Conservation (phyloP, 2,113 vertebrate genomes). For the Alces alces region DNA sequence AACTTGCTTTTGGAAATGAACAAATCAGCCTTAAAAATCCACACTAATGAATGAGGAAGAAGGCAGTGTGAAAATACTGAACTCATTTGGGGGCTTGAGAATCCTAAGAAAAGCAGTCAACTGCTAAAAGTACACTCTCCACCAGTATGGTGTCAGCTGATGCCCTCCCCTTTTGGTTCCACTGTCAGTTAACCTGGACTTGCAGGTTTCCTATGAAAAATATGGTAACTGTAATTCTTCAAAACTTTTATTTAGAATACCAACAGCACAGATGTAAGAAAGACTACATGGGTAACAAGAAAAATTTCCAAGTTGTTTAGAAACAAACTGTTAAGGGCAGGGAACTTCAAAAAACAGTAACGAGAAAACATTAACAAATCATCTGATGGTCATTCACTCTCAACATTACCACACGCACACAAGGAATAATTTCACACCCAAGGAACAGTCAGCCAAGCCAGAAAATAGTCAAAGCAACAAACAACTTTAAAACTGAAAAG, state of each 20-base stretch:
- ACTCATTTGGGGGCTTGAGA: background rate
- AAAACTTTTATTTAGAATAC: background rate
- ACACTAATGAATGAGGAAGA: background rate
- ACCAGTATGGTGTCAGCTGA: background rate
- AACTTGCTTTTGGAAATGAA: slow-evolving; percentile 22
- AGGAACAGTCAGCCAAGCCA: background rate
- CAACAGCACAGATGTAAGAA: background rate
- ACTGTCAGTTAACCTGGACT: background rate
- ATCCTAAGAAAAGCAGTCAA: background rate
- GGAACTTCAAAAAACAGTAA: background rate
- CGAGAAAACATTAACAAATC: background rate
- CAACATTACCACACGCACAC: background rate
- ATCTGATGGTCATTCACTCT: background rate
- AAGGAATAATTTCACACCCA: background rate
- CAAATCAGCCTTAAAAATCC: background rate
- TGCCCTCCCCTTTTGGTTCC: background rate
- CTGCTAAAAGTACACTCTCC: background rate
- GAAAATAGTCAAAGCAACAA: background rate
- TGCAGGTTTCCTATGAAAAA: background rate
- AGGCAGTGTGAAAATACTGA: background rate
- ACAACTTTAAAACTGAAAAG: background rate
- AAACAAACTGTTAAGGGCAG: background rate
- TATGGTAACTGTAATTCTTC: background rate
- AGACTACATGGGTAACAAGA: background rate
- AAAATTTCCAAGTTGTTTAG: background rate